These are phyloP conservation scores for Syngnathus floridae DNA, from an alignment of 2,113 vertebrate species.

Conservation along the genomic window DNA sequence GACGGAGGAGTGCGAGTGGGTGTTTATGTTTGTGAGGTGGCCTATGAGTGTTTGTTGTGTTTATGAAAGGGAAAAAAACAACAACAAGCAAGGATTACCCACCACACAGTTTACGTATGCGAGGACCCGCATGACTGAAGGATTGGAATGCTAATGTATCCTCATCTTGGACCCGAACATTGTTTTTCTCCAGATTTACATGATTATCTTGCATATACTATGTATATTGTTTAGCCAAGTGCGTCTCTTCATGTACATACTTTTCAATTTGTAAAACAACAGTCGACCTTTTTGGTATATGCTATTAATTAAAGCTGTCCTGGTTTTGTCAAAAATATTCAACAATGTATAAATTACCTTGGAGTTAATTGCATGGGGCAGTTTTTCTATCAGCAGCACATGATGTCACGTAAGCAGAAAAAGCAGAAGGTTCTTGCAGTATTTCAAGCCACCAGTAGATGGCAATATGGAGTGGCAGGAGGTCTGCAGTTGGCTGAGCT, in stretches of 20 bases:
- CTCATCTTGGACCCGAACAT: background rate
- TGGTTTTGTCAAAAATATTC: background rate
- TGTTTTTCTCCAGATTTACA: background rate
- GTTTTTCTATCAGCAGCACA: background rate
- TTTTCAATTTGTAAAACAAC: background rate
- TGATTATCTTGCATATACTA: conserved; percentile 8
- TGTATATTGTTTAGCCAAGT: background rate
- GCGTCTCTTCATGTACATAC: conserved; percentile 12
- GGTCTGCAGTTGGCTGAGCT: conserved; percentile 29
- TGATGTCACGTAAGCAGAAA: conserved; percentile 29
- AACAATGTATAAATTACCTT: background rate
- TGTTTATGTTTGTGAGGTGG: conserved; percentile 21
- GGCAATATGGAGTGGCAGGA: conserved; percentile 39
- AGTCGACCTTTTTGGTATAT: background rate
- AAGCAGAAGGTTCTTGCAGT: background rate
- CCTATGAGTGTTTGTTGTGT: conserved; percentile 23
- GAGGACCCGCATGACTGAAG: conserved; percentile 24
- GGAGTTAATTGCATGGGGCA: too few species aligned
- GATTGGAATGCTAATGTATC: conserved; percentile 5
- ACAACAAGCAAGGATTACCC: conserved; percentile 23
- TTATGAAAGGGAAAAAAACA: conserved; percentile 25
- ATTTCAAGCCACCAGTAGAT: conserved; percentile 34
- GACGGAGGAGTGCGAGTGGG: conserved; percentile 31
- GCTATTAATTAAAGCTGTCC: background rate
- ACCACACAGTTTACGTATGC: conserved; percentile 12